Evolutionary conservation across 2,888 invertebrate genomes (phyloP).

Genomic region (Eretmocerus hayati): DNA sequence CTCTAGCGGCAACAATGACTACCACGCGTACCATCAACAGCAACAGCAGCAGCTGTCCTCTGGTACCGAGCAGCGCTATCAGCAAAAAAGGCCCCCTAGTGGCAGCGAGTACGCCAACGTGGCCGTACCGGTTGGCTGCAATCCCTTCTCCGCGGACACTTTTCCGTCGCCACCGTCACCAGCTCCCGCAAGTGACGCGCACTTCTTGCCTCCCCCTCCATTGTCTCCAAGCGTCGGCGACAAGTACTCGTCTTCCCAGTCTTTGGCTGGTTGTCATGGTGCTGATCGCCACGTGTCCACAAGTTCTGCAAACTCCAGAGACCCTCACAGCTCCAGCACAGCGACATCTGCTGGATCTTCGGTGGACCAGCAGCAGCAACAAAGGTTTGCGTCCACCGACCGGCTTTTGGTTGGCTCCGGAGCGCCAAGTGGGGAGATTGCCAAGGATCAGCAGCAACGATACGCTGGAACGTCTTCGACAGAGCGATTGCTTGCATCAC

Average conservation of each 20-base stretch:
- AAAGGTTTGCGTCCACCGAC: conserved; percentile 50
- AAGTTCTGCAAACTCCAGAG: conserved; percentile 35
- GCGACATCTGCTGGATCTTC: conserved; percentile 28
- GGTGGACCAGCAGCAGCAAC: conserved; percentile 25
- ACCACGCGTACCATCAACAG: background rate
- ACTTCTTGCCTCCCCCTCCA: conserved; percentile 58
- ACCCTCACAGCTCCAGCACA: conserved; percentile 29
- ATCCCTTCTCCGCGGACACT: conserved; percentile 50
- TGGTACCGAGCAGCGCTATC: conserved; percentile 28
- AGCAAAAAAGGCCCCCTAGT: conserved; percentile 17
- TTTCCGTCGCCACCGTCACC: conserved; percentile 54
- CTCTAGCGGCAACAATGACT: background rate
- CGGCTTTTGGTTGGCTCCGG: conserved; percentile 48
- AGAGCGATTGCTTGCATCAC: conserved; percentile 51
- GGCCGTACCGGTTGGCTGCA: conserved; percentile 26
- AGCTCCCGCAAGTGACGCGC: conserved; percentile 52
- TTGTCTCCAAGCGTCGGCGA: conserved; percentile 55
- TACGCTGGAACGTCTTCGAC: conserved; percentile 43
- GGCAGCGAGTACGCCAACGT: conserved; percentile 32
- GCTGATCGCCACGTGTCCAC: conserved; percentile 35
- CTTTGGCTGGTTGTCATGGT: conserved; percentile 41
- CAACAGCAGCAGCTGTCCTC: conserved; percentile 10
- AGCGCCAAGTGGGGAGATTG: conserved; percentile 28
- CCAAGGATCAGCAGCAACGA: conserved; percentile 37
- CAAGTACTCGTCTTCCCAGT: conserved; percentile 44